Evolutionary conservation across 2,113 vertebrate genomes (phyloP), one percentile per base, ranked within the genome.

Genomic region (Nothocercus julius): DNA sequence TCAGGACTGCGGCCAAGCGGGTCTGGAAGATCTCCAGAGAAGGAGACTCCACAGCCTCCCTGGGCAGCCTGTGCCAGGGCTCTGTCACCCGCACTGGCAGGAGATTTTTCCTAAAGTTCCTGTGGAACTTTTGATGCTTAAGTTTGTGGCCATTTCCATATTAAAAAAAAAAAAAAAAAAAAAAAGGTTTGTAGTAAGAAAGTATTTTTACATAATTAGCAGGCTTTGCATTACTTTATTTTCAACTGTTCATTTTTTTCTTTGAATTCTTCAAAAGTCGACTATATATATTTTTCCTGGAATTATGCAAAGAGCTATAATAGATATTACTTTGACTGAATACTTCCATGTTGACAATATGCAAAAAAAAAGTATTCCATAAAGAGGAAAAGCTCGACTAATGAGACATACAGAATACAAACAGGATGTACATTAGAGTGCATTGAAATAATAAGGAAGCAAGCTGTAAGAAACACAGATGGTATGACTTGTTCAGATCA

Each of bases 401-500:
- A 53, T 82, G 87, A 68, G 62, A 54, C 56, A 68, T 36, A n/a
- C 11, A 45, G 54, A 83, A 86, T 86, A 80, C 24, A 79, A 88
- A 42, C 16, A 40, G 54, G 36, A 28, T 16, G 36, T 36, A 66
- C 28, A 20, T 67, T 91, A 69, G 20, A 78, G n/a, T 68, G 6
- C 40, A 87, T 38, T 69, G 76, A 91, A 94, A 93, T 82, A 90
- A 69, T 68, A 90, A 91, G 34, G 45, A 87, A 75, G 32, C 30
- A 78, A 92, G 5, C 28, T 92, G 53, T 68, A 92, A 83, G 59
- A 73, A 93, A 86, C 82, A 89, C 89, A 94, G 95, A 96, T 95
- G 66, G 87, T 73, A 74, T 51, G 40, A 32, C 51, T 90, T 93
- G 66, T 92, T 94, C 49, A 32, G 77, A 91, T 94, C 85, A 94